Conservation (phyloP, 1,140 invertebrate genomes). For the Rhopalosiphum padi region DNA sequence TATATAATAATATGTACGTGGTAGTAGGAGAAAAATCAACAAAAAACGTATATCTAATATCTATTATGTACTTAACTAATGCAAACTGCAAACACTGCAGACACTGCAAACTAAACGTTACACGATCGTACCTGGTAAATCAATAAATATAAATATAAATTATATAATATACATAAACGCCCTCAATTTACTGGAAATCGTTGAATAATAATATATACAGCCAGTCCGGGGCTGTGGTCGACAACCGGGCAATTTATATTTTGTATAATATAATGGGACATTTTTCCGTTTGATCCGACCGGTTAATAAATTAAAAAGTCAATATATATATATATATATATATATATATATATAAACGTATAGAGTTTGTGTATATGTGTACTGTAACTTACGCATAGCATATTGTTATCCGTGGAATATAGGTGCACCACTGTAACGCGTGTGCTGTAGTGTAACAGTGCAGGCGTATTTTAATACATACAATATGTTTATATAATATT, state of each 20-base stretch:
- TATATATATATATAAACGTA: not conserved
- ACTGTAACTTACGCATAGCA: not conserved
- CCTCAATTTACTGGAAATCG: not conserved
- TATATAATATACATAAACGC: not conserved
- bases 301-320: slow-evolving; percentile 42
- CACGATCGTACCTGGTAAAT: not conserved
- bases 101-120: not conserved
- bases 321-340: not conserved
- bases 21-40: not conserved
- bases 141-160: not conserved
- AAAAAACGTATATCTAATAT: not conserved
- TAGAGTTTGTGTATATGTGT: too few relatives aligned
- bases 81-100: not conserved
- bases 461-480: not conserved
- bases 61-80: not conserved
- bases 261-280: not conserved
- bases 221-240: not conserved
- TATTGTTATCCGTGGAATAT: slow-evolving; percentile 16
- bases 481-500: not conserved
- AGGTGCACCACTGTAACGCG: not conserved
- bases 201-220: not conserved
- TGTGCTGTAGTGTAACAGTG: not conserved
- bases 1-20: not conserved
- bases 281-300: not conserved
- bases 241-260: slow-evolving; percentile 6